Evolutionary conservation across 2,113 vertebrate species (phyloP), one percentile per base, ranked within the genome.

Genomic region (Trichomycterus rosablanca): DNA sequence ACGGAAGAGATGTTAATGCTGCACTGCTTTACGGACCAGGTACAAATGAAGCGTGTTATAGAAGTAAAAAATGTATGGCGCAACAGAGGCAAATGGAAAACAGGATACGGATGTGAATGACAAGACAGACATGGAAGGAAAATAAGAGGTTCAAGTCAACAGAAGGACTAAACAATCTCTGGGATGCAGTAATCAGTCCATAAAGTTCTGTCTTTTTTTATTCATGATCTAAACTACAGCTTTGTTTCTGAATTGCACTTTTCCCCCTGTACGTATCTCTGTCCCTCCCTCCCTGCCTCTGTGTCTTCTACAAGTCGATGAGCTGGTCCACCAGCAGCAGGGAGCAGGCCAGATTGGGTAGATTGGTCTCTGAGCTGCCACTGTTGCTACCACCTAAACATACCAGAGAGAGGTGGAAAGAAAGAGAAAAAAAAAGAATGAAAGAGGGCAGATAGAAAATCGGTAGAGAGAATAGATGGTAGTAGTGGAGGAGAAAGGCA

Each of bases 301-400:
- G 26, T 71, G 75, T 89, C 87, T 89, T 88, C 90, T 97, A 99
- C 89, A 98, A 93, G 91, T 98, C 95, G 91, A 99, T 98, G 87
- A 99, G 96, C 91, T 98, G 96, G 90, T 98, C 96, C 93, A 98
- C 95, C 90, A 98, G 91, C 88, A 99, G 94, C 74, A 97, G 90
- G 88, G 96, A 95, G 88, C 94, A 94, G 87, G 94, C 91, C 93
- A 99, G 87, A 91, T 89, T 95, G 89, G 95, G 93, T 88, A 98
- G 91, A 90, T 92, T 95, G 91, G 94, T 91, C 87, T 98, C 96
- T 92, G 95, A 94, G 89, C 93, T 96, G 91, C 94, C 93, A 92
- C 92, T 97, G 96, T 90, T 97, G 94, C 91, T 96, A 91, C 93
- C 93, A 97, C 93, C 94, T 97, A 83, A 83, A 91, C 81, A 83